Percentiles rank a stretch among this genome's conserved stretches.
These are phyloP conservation scores for Epinephelus cyanopodus DNA, from an alignment of 2,113 vertebrate genomes.

Conservation along the genomic window DNA sequence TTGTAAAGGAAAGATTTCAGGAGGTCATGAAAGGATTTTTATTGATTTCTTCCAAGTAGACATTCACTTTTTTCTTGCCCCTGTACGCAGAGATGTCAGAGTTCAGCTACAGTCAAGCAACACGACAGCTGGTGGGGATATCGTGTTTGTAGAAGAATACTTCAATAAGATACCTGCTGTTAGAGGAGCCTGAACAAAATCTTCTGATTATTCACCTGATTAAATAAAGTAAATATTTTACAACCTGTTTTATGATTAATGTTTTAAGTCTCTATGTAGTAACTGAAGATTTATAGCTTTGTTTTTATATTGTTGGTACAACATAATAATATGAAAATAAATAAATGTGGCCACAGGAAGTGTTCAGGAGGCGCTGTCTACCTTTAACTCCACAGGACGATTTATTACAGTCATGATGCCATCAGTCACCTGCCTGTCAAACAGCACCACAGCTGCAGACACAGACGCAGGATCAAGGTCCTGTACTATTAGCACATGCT, in stretches of 20 bases:
- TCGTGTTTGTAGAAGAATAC: neutral
- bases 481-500: neutral
- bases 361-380: neutral
- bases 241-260: neutral
- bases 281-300: neutral
- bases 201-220: neutral
- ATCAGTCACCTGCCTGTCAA: slow-evolving; percentile 8
- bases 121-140: no score
- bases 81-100: neutral
- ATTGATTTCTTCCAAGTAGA: neutral
- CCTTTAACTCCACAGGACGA: neutral
- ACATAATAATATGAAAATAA: neutral
- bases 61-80: neutral
- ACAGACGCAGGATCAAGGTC: neutral
- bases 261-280: neutral
- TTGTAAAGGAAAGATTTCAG: slow-evolving; percentile 2
- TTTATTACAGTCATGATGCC: neutral
- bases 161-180: neutral
- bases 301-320: neutral
- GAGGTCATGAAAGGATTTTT: slow-evolving; percentile 2
- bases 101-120: neutral
- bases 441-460: neutral
- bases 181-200: neutral
- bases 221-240: neutral
- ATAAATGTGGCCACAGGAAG: neutral